Evolutionary conservation across 2,113 vertebrate genomes (phyloP).

Genomic region (Ranitomeya imitator): DNA sequence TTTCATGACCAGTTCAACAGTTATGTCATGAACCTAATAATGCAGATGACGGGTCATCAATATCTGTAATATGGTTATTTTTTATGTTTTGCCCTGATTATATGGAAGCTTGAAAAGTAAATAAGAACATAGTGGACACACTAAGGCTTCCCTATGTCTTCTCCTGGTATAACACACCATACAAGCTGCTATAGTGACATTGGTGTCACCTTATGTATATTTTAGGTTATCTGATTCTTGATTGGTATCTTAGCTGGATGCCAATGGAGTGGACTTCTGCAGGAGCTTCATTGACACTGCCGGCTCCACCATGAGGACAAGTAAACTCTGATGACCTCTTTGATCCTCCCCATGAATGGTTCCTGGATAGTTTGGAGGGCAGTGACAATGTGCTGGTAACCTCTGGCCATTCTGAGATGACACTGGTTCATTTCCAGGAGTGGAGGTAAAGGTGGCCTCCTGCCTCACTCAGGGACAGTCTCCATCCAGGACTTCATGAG

Average conservation of each 20-base stretch:
- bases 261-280: neutral
- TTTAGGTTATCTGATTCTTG: too few species aligned
- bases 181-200: too few species aligned
- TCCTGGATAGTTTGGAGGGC: constrained; percentile 72
- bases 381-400: constrained; percentile 86
- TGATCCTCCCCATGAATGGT: constrained; percentile 74
- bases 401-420: constrained; percentile 80
- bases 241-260: neutral
- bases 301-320: constrained; percentile 47
- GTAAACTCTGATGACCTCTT: constrained; percentile 72
- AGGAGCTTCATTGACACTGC: neutral
- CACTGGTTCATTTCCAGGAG: constrained; percentile 72
- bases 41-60: too few species aligned
- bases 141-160: too few species aligned
- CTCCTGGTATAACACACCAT: too few species aligned
- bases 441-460: constrained; percentile 74
- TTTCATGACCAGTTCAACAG: too few species aligned
- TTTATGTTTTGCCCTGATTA: too few species aligned
- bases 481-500: constrained; percentile 77
- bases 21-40: too few species aligned
- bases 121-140: too few species aligned
- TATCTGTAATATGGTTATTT: too few species aligned
- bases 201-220: too few species aligned
- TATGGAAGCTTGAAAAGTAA: too few species aligned
- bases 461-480: constrained; percentile 71